A percentile compares a stretch with the other conserved stretches of the same genome.
Conservation (phyloP, 2,797 vertebrate genomes). For the Takifugu rubripes region DNA sequence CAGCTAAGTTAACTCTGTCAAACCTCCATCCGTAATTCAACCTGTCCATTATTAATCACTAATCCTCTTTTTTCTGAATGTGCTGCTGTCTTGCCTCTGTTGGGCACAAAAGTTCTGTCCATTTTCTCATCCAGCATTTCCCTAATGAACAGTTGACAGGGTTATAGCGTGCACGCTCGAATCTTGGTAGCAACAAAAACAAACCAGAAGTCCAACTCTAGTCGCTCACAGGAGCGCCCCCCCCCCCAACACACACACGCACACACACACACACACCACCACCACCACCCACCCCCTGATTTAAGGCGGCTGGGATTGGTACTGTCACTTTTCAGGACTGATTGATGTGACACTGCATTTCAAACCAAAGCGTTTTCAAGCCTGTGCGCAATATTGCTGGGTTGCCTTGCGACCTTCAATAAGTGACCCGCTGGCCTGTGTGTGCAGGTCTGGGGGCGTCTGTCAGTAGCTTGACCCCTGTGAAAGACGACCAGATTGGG, state of each 20-base stretch:
- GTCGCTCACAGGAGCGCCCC: no score
- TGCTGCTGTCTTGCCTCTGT: not conserved
- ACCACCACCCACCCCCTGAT: conserved; percentile 24
- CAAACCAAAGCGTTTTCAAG: conserved; percentile 54
- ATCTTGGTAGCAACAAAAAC: not conserved
- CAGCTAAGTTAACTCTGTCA: no score
- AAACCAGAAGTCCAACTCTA: conserved; percentile 2
- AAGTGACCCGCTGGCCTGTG: conserved; percentile 57
- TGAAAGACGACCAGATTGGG: conserved; percentile 27
- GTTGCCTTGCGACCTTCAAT: conserved; percentile 56
- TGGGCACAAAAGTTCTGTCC: not conserved
- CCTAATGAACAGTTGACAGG: no score
- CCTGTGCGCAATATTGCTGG: conserved; percentile 43
- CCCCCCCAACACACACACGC: not conserved
- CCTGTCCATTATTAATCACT: not conserved
- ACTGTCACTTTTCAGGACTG: conserved; percentile 54
- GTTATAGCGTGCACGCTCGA: not conserved
- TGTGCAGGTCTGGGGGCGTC: conserved; percentile 55
- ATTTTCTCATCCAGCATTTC: no score
- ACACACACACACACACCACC: conserved; percentile 4
- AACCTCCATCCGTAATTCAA: no score
- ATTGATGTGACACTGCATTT: conserved; percentile 61
- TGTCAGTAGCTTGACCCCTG: conserved; percentile 62
- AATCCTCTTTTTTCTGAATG: not conserved
- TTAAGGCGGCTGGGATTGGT: conserved; percentile 51